Percentiles rank a stretch among this genome's conserved stretches.
These are phyloP conservation scores for Eospalax fontanierii DNA, from an alignment of 2,797 vertebrate species.

Conservation along the genomic window DNA sequence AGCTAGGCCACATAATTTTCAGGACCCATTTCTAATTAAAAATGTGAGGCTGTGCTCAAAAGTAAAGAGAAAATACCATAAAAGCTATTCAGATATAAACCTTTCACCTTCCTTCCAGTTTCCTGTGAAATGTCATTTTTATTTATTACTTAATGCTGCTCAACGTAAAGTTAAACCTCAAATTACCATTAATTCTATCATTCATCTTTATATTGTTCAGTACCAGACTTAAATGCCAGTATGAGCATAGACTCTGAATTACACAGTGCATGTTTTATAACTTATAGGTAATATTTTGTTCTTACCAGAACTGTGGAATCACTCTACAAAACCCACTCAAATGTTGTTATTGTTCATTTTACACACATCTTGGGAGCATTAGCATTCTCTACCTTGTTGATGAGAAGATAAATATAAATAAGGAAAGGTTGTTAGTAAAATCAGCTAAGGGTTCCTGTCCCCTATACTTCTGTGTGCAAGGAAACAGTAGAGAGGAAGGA, in stretches of 20 bases:
- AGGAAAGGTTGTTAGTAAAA: neutral
- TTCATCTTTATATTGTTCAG: constrained; percentile 12
- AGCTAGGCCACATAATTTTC: neutral
- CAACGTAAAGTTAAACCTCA: constrained; percentile 35
- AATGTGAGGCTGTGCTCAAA: neutral
- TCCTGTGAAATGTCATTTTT: neutral
- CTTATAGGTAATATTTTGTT: neutral
- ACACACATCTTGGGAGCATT: no score
- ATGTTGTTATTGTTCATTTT: neutral
- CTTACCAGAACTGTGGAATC: neutral
- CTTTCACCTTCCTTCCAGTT: constrained; percentile 20
- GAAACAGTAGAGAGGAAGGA: neutral
- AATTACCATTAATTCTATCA: neutral
- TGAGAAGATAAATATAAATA: neutral
- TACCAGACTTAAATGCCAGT: constrained; percentile 6
- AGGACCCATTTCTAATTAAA: constrained; percentile 1
- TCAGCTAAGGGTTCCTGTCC: neutral
- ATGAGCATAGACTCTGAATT: neutral
- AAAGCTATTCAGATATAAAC: neutral
- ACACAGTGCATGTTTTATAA: neutral
- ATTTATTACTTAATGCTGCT: neutral
- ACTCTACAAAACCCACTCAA: neutral
- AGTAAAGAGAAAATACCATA: neutral
- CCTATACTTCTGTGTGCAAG: neutral
- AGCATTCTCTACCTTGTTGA: neutral